Percentiles rank a stretch among this genome's conserved stretches.
These are phyloP conservation scores for Diplogasteroides magnus DNA, from an alignment of 1,140 invertebrate species.

Conservation along the genomic window DNA sequence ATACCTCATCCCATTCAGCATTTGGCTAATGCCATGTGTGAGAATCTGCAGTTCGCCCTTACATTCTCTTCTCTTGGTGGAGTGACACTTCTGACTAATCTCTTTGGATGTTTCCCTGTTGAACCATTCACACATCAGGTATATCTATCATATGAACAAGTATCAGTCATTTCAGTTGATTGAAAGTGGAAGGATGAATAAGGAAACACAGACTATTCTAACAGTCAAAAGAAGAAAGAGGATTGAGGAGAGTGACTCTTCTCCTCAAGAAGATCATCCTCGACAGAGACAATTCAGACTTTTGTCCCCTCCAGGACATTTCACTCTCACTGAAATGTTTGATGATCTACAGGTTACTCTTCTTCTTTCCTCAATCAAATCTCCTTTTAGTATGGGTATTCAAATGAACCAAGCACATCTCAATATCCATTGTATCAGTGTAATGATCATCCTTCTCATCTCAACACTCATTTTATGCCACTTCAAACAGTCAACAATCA, in stretches of 20 bases:
- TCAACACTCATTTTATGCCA: no score
- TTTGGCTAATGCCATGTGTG: slow-evolving; percentile 45
- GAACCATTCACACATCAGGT: slow-evolving; percentile 46
- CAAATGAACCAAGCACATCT: no score
- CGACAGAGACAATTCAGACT: slow-evolving; percentile 32
- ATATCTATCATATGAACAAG: slow-evolving; percentile 9
- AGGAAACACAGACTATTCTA: slow-evolving; percentile 18
- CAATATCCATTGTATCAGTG: no score
- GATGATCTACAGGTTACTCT: slow-evolving; percentile 37
- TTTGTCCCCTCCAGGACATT: slow-evolving; percentile 39
- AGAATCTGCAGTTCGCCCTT: slow-evolving; percentile 53
- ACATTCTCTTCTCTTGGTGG: slow-evolving; percentile 44
- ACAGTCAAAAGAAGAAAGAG: slow-evolving; percentile 30
- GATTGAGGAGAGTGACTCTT: no score
- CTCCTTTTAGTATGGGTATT: no score
- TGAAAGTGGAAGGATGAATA: slow-evolving; percentile 14
- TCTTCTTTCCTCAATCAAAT: no score
- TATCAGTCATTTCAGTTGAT: slow-evolving; percentile 30
- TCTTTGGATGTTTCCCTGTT: slow-evolving; percentile 54
- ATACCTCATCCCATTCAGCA: slow-evolving; percentile 17
- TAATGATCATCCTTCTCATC: no score
- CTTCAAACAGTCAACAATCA: no score
- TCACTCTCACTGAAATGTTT: slow-evolving; percentile 50
- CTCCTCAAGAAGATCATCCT: slow-evolving; percentile 21
- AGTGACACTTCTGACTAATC: slow-evolving; percentile 45